Base-by-base conservation (phyloP, 2,113 vertebrate species). In the Oreochromis niloticus region DNA sequence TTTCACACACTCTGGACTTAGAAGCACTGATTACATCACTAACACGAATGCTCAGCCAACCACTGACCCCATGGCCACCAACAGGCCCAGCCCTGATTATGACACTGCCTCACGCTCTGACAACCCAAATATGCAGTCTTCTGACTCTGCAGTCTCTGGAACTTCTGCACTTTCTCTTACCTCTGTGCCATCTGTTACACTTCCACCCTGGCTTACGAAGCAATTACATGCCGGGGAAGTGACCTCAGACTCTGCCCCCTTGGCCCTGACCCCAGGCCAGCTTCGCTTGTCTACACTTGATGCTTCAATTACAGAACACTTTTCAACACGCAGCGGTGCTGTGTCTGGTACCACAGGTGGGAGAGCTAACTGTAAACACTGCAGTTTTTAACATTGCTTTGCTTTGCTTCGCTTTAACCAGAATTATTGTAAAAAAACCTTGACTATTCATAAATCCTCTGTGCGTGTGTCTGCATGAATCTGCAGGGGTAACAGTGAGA, bases 401-500 rank as follows among this genome's bases (percentile, higher is more conserved):
- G 17, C 56, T 78, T 55, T 13, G 57, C 55, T 75, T 85, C 0
- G 5, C 56, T 82, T 82, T 63, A 9, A 16, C 2, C 14, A 43
- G 2, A 1, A 48, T 48, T 79, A 24, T 59, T 41, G 13, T 2
- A 4, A 27, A 4, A 52, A 19, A 87, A 3, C 0, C 4, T 9
- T 13, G 24, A 50, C 46, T 78, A 32, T 3, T 81, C 34, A 32
- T 66, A 17, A 83, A 78, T 66, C 32, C 4, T 55, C 34, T 87
- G 46, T 87, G 13, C 24, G 1, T 63, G 3, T 81, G 17, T 92
- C n/a, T 87, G 6, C 50, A 9, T 86, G n/a, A 48, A 16, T 81
- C 41, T 92, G 27, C 84, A 94, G 97, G 94, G 90, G 96, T 93
- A 71, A 96, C 85, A 27, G 89, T 96, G 36, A 94, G 41, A 88